Base-by-base conservation (phyloP, 2,797 vertebrate species). In the Anabacerthia variegaticeps region DNA sequence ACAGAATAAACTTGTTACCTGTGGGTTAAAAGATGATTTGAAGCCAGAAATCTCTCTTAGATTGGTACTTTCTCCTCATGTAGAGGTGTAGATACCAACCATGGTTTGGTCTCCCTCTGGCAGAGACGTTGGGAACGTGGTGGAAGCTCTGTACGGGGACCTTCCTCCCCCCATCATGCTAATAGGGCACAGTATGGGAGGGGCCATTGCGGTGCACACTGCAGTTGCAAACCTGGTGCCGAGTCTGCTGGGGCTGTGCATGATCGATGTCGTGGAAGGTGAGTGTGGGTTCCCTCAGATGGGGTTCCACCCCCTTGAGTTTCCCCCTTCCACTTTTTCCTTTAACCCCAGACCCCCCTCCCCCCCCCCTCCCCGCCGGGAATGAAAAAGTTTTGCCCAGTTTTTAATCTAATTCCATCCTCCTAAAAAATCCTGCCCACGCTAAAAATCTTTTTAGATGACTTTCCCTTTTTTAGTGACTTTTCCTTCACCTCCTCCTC, bases 261-360 rank as follows among this genome's bases (percentile, higher is more conserved):
- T 99, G 97, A 99, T 99, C 34, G 99, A 99, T 51, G 99, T 99
- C 2, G 99, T 99, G 61, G 99, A 99, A 98, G 99, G 99, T 99
- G 95, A 97, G 96, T 52, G 78, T 21, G 41, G 30, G 21, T 44
- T 43, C 62, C 30, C 30, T 44, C 21, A 23, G 39, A 8, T 12
- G 14, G 28, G 39, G 20, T 49, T 16, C 36, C 16, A 9, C 7
- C 10, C 32, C 49, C 28, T 43, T 11, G 34, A 19, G 12, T 6
- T 26, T 8, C 63, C 44, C 2, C 39, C 71, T 44, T 14, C n/a
- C 18, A 0, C 2, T 12, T 6, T 4, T 14, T 13, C 32, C 36
- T 37, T n/a, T 7, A 7, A 12, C 52, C 36, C 15, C 12, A 16
- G 5, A 9, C 37, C 12, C 37, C 37, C 39, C 39, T 5, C 39